Conservation (phyloP, 2,888 invertebrate genomes). For the Alviniconcha strummeri region DNA sequence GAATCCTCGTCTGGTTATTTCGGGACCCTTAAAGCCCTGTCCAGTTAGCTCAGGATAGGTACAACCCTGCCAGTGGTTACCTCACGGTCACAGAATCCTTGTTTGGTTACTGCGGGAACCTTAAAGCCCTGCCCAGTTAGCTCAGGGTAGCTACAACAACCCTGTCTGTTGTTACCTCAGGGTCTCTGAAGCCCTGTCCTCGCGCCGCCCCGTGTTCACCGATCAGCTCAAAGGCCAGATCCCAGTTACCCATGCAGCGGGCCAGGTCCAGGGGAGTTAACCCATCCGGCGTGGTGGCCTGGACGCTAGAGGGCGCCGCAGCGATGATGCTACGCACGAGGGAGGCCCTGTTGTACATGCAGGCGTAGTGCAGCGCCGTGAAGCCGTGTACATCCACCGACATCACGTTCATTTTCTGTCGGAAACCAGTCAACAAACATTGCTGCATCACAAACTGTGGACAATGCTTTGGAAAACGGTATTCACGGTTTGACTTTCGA, state of each 20-base stretch:
- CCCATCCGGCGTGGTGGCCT: slow-evolving; percentile 26
- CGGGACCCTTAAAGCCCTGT: no score
- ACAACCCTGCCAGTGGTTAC: no score
- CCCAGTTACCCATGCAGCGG: slow-evolving; percentile 29
- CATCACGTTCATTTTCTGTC: slow-evolving; percentile 28
- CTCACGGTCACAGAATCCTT: no score
- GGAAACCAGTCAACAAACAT: neutral
- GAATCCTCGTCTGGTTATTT: no score
- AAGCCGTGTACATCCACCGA: slow-evolving; percentile 30
- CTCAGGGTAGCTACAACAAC: neutral
- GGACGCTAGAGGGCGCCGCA: neutral
- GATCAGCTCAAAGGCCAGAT: slow-evolving; percentile 19
- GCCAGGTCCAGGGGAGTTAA: slow-evolving; percentile 35
- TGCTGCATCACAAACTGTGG: no score
- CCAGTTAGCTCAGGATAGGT: no score
- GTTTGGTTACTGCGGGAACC: no score
- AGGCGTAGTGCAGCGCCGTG: slow-evolving; percentile 42
- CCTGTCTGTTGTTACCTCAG: neutral
- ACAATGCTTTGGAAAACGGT: no score
- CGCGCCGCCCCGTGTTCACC: neutral
- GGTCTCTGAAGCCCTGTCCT: slow-evolving; percentile 14
- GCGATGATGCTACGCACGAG: slow-evolving; percentile 32
- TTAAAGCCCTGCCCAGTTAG: neutral
- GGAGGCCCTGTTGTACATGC: slow-evolving; percentile 36
- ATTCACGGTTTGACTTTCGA: no score